Evolutionary conservation across 2,797 vertebrate genomes (phyloP), one percentile per base, ranked within the genome.

Genomic region (Crenuchus spilurus): DNA sequence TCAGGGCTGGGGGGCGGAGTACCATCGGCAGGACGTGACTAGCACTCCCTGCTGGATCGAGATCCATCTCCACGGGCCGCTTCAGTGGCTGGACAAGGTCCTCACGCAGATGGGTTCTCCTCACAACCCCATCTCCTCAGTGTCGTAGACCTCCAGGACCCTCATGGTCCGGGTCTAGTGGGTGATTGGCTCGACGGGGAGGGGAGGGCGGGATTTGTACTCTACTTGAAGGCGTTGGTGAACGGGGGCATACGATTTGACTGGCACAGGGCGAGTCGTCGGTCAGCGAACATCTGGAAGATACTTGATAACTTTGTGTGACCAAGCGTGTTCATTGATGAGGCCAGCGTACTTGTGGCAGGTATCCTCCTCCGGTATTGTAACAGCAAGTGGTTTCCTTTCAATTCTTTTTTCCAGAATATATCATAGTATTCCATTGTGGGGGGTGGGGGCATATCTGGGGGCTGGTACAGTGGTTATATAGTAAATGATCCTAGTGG

Each of bases 1-100:
- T 7, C 83, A 99, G 98, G 98, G 98, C 3, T 99, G 98, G 98
- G 97, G 98, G 87, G 97, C 98, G n/a, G 98, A 99, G 64, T 99
- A 99, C 89, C 98, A 99, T 86, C 96, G 98, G 48, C 98, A 99
- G 87, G 97, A 99, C 82, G 97, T 99, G 65, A 99, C 98, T 1
- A 99, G 98, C 92, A 99, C 98, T 81, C 97, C 98, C 72, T 99
- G 98, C 92, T 99, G 98, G 97, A 98, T 99, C 76, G 98, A 99
- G 92, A 97, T 99, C 80, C 98, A 99, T 77, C 93, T 99, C 86
- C 97, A 99, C 0, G 97, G 97, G 31, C 98, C 98, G 13, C 93
- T 99, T 83, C 97, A 99, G 87, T 99, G 98, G 98, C 87, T 99
- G 92, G 98, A 99, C 93, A 99, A 99, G 92, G 98, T 99, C 83